Conservation (phyloP, 1,140 invertebrate genomes). For the Drosophila sp. region DNA sequence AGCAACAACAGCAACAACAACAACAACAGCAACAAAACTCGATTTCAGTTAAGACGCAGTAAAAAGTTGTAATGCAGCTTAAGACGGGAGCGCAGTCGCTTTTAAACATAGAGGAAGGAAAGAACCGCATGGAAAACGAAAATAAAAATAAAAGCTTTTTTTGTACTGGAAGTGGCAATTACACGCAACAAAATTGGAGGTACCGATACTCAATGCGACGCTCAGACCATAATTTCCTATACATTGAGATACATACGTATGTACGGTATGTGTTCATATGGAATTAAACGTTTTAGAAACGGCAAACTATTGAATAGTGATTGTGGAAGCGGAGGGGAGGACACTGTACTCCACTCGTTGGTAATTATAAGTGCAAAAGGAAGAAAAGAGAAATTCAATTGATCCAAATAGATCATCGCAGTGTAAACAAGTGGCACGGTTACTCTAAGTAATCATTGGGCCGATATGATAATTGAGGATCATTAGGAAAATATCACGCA, state of each 20-base stretch:
- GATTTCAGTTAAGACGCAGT: constrained; percentile 83
- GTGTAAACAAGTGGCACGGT: neutral
- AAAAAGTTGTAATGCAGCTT: constrained; percentile 83
- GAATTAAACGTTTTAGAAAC: constrained; percentile 67
- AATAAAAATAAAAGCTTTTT: constrained; percentile 73
- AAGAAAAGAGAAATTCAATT: constrained; percentile 65
- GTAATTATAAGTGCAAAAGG: constrained; percentile 53
- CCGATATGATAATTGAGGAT: neutral
- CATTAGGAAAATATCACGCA: neutral
- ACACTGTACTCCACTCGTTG: constrained; percentile 23
- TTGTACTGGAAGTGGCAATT: constrained; percentile 76
- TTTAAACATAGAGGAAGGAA: constrained; percentile 81
- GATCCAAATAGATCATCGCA: constrained; percentile 32
- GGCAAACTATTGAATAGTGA: constrained; percentile 13
- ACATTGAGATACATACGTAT: too few species aligned
- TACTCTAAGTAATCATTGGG: neutral
- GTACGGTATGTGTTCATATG: constrained; percentile 1
- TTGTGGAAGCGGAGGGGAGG: constrained; percentile 3
- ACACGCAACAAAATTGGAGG: constrained; percentile 78
- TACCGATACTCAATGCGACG: constrained; percentile 15
- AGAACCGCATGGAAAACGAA: constrained; percentile 70
- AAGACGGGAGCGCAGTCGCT: constrained; percentile 75
- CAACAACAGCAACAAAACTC: constrained; percentile 57
- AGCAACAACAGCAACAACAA: constrained; percentile 32
- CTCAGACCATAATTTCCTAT: neutral